phyloP scores from a whole-genome alignment of 2,113 vertebrate species.

The Grammomys surdaster region DNA sequence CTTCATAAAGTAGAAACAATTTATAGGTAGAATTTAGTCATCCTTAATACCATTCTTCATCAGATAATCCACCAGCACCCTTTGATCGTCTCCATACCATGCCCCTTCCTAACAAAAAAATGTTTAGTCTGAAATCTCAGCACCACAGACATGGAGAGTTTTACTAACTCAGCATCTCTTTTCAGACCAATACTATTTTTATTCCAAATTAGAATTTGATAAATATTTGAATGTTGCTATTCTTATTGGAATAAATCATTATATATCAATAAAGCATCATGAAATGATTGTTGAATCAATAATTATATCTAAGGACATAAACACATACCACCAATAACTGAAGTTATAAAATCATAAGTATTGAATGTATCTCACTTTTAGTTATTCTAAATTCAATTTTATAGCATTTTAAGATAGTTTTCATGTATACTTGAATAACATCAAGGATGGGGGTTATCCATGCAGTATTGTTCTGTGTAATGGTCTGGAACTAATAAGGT shows the following conservation, averaged over 20 bases:
- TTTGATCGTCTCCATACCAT: not conserved
- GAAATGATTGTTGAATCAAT: not conserved
- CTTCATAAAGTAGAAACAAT: not conserved
- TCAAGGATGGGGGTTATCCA: not conserved
- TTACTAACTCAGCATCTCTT: not conserved
- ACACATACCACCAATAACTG: not conserved
- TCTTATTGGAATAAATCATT: not conserved
- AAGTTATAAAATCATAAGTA: not conserved
- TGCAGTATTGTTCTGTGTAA: not conserved
- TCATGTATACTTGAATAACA: not conserved
- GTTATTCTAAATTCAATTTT: not conserved
- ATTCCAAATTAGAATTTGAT: not conserved
- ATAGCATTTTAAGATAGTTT: not conserved
- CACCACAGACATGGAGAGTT: not conserved
- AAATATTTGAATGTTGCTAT: not conserved
- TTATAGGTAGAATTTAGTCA: not conserved
- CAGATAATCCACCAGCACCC: too few species aligned
- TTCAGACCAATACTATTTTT: not conserved
- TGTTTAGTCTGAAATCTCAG: not conserved
- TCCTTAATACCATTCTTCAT: rapidly evolving
- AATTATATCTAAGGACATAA: not conserved
- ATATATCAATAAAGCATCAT: not conserved
- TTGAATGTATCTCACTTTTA: not conserved
- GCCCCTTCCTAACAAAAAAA: not conserved
- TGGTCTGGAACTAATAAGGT: not conserved